These are phyloP conservation scores for Latrodectus hesperus DNA, from an alignment of 2,888 invertebrate genomes.

Conservation along the genomic window DNA sequence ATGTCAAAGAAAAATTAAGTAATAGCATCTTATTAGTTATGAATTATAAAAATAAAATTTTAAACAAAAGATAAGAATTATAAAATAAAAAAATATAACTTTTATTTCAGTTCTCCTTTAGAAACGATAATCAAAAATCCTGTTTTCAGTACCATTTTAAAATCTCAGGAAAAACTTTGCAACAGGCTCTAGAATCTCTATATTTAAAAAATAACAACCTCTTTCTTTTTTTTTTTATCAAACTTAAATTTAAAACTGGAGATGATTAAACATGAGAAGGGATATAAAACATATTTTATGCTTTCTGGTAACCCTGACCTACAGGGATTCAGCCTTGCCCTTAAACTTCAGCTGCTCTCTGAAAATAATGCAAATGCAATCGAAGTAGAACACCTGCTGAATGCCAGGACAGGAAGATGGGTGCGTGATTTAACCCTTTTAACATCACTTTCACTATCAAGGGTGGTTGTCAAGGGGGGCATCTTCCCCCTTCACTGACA, in stretches of 20 bases:
- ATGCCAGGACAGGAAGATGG: constrained; percentile 38
- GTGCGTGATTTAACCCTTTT: constrained; percentile 64
- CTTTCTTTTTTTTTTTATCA: too few relatives aligned
- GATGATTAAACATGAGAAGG: neutral
- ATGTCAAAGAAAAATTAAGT: too few relatives aligned
- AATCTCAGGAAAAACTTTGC: too few relatives aligned
- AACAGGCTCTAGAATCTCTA: too few relatives aligned
- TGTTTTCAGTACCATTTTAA: too few relatives aligned
- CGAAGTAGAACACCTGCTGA: constrained; percentile 59
- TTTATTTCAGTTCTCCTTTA: too few relatives aligned
- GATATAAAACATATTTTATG: neutral
- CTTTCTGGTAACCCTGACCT: constrained; percentile 55
- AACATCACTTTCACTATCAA: constrained; percentile 60
- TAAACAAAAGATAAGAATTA: too few relatives aligned
- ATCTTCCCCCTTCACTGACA: constrained; percentile 14
- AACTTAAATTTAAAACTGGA: neutral
- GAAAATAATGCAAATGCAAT: constrained; percentile 45
- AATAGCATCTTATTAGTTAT: too few relatives aligned
- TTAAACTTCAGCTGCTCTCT: constrained; percentile 41
- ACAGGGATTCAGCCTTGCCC: constrained; percentile 54
- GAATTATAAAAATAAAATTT: too few relatives aligned
- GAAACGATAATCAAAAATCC: too few relatives aligned
- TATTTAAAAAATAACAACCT: too few relatives aligned
- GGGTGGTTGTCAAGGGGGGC: constrained; percentile 6
- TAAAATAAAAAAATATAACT: too few relatives aligned